phyloP scores from a whole-genome alignment of 2,888 invertebrate species.

The Pterostichus niger region DNA sequence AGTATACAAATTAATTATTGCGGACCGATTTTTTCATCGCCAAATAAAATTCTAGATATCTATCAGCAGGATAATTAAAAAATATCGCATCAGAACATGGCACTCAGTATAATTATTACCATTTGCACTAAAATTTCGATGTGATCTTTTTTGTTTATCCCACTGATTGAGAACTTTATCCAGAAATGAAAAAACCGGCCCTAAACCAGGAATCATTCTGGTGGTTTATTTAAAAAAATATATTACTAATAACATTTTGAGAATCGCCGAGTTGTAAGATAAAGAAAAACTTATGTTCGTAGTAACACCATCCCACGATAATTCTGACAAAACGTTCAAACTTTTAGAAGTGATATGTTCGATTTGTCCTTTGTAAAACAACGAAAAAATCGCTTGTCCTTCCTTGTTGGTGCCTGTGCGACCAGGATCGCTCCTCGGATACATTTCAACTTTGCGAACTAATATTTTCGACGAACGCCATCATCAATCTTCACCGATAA shows the following conservation, averaged over 20 bases:
- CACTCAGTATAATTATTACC: no score
- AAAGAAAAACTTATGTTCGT: conserved; percentile 58
- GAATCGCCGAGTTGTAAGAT: not conserved
- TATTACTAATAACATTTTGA: not conserved
- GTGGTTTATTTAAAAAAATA: no score
- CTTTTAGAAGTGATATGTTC: conserved; percentile 57
- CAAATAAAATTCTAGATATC: no score
- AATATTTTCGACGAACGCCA: conserved; percentile 22
- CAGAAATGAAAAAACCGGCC: no score
- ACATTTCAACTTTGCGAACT: conserved; percentile 52
- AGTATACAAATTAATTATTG: no score
- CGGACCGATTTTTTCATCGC: no score
- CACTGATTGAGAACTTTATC: no score
- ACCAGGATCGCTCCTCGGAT: conserved; percentile 10
- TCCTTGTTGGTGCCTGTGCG: conserved; percentile 15
- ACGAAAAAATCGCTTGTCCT: conserved; percentile 54
- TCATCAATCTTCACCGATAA: conserved; percentile 55
- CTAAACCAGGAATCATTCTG: no score
- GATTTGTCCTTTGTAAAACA: conserved; percentile 61
- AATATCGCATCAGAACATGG: no score
- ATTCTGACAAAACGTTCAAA: conserved; percentile 60
- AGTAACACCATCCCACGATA: conserved; percentile 51
- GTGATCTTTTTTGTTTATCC: no score
- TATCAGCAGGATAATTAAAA: no score
- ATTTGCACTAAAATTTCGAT: no score